Evolutionary conservation across 2,797 vertebrate species (phyloP).

Genomic region (Micromesistius poutassou): DNA sequence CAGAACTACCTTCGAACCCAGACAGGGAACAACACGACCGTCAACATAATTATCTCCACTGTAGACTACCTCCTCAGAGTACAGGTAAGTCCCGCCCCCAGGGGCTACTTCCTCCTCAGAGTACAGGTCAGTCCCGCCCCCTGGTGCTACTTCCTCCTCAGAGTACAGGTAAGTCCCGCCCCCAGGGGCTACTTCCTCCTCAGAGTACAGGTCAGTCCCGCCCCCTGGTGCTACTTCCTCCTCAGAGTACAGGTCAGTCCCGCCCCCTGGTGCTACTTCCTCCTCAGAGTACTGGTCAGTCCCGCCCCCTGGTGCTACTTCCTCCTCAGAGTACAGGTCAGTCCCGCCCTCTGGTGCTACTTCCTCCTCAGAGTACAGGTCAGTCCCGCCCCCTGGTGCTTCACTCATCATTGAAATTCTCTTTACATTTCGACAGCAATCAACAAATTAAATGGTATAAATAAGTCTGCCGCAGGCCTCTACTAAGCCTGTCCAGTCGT

Average conservation of each 20-base stretch:
- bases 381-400: background rate
- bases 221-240: too few relatives aligned
- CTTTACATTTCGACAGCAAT: too few relatives aligned
- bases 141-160: background rate
- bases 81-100: constrained; percentile 74
- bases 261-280: constrained; percentile 70
- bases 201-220: too few relatives aligned
- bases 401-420: background rate
- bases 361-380: background rate
- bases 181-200: background rate
- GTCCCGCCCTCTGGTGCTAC: background rate
- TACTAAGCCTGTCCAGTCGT: too few relatives aligned
- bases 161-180: background rate
- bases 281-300: constrained; percentile 88
- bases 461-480: too few relatives aligned
- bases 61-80: constrained; percentile 94
- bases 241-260: too few relatives aligned
- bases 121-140: background rate
- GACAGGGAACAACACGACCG: constrained; percentile 94
- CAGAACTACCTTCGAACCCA: constrained; percentile 96
- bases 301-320: background rate
- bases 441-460: too few relatives aligned
- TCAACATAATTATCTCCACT: constrained; percentile 96
- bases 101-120: background rate
- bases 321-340: background rate